These are phyloP conservation scores for Xestobium rufovillosum DNA, from an alignment of 2,888 invertebrate genomes.

Conservation along the genomic window DNA sequence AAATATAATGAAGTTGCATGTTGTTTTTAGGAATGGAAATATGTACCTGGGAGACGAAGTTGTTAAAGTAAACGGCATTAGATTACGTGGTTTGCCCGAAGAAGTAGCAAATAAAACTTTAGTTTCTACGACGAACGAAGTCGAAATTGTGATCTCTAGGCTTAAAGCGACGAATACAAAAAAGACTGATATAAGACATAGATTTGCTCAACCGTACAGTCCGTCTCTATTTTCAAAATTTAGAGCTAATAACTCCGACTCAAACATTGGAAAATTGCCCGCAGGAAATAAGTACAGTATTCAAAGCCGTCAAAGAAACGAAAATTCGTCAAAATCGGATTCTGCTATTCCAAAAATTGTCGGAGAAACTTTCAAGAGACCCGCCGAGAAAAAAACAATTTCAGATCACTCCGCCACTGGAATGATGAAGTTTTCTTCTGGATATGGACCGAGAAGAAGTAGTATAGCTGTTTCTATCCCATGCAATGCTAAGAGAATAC, in stretches of 20 bases:
- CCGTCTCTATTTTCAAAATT: conserved; percentile 16
- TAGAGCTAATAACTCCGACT: conserved; percentile 17
- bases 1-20: too few relatives aligned
- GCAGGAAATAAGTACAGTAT: conserved; percentile 19
- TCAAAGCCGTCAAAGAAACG: conserved; percentile 3
- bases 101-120: conserved; percentile 49
- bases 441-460: conserved; percentile 61
- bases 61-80: conserved; percentile 78
- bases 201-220: conserved; percentile 20
- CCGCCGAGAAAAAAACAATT: conserved; percentile 11
- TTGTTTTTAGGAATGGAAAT: conserved; percentile 61
- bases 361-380: conserved; percentile 13
- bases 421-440: conserved; percentile 44
- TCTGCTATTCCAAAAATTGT: neutral
- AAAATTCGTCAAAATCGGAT: neutral
- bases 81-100: conserved; percentile 65
- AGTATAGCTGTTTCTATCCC: conserved; percentile 53
- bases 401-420: conserved; percentile 30
- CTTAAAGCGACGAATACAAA: conserved; percentile 12
- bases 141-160: conserved; percentile 42
- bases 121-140: conserved; percentile 37
- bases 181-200: conserved; percentile 6
- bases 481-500: conserved; percentile 19
- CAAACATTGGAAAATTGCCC: conserved; percentile 13
- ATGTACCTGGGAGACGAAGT: conserved; percentile 82